Evolutionary conservation across 2,888 invertebrate species (phyloP).

Genomic region (Cheilosia soror): DNA sequence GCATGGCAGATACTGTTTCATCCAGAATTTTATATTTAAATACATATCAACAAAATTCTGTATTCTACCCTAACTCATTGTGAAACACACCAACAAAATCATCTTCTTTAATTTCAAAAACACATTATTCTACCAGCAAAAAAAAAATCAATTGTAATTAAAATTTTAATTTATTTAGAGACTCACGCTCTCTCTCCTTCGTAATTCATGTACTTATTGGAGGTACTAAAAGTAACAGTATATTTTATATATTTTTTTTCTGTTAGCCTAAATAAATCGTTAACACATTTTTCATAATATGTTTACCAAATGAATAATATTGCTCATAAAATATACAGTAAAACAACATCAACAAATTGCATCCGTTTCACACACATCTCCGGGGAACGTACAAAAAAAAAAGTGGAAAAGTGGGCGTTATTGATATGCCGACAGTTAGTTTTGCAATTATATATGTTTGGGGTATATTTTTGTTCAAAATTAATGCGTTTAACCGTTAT

Average conservation of each 20-base stretch:
- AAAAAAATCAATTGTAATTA: no score
- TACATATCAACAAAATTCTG: no score
- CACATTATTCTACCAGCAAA: no score
- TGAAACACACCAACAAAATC: no score
- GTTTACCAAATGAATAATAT: slow-evolving; percentile 29
- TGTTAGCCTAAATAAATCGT: slow-evolving; percentile 36
- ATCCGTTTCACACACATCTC: slow-evolving; percentile 1
- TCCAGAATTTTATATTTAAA: no score
- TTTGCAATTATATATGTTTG: slow-evolving; percentile 7
- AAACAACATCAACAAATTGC: slow-evolving; percentile 24
- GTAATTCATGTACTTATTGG: neutral
- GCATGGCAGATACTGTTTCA: no score
- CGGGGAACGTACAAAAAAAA: neutral
- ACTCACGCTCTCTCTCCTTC: neutral
- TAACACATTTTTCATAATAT: slow-evolving; percentile 27
- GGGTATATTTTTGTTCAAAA: neutral
- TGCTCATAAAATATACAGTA: slow-evolving; percentile 25
- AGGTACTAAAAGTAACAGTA: neutral
- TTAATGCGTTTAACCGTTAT: neutral
- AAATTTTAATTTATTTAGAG: no score
- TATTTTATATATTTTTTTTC: slow-evolving; percentile 1
- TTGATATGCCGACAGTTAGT: slow-evolving; percentile 20
- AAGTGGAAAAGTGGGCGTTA: slow-evolving; percentile 16
- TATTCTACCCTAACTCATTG: no score
- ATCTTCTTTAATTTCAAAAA: no score